phyloP scores from a whole-genome alignment of 2,888 invertebrate genomes.

The Drosophila aldrichi region DNA sequence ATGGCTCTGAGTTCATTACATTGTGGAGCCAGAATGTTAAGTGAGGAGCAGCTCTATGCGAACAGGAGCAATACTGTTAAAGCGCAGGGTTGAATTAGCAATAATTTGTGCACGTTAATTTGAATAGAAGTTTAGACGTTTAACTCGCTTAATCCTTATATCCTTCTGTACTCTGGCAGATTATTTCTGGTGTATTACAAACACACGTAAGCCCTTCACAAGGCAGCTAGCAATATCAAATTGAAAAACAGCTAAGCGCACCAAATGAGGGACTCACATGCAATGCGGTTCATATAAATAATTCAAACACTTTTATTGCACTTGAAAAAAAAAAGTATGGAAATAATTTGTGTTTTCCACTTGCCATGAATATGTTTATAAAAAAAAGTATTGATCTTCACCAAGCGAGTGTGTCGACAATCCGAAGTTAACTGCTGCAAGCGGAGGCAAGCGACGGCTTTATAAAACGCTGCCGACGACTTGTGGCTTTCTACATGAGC shows the following conservation, averaged over 20 bases:
- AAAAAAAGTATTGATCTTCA: constrained; percentile 5
- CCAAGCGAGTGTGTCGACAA: constrained; percentile 35
- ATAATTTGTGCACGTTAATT: constrained; percentile 18
- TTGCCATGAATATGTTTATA: not conserved
- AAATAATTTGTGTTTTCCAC: not conserved
- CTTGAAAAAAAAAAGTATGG: constrained; percentile 4
- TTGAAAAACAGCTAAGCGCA: constrained; percentile 79
- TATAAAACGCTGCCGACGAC: constrained; percentile 37
- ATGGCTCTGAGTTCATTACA: constrained; percentile 1
- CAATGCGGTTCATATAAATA: constrained; percentile 50
- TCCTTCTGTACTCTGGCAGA: not conserved
- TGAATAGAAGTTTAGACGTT: not conserved
- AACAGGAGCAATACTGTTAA: constrained; percentile 10
- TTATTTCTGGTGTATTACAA: constrained; percentile 63
- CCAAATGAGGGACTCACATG: constrained; percentile 85
- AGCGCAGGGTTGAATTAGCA: constrained; percentile 4
- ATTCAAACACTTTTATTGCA: not conserved
- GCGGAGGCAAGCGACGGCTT: constrained; percentile 26
- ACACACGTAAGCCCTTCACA: constrained; percentile 85
- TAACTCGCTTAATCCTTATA: not conserved
- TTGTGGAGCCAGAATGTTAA: constrained; percentile 25
- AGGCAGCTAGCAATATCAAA: constrained; percentile 84
- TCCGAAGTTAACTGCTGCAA: constrained; percentile 45
- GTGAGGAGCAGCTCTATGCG: constrained; percentile 11
- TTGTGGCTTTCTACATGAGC: constrained; percentile 26